phyloP scores from a whole-genome alignment of 2,113 vertebrate genomes.

The Odocoileus virginianus region DNA sequence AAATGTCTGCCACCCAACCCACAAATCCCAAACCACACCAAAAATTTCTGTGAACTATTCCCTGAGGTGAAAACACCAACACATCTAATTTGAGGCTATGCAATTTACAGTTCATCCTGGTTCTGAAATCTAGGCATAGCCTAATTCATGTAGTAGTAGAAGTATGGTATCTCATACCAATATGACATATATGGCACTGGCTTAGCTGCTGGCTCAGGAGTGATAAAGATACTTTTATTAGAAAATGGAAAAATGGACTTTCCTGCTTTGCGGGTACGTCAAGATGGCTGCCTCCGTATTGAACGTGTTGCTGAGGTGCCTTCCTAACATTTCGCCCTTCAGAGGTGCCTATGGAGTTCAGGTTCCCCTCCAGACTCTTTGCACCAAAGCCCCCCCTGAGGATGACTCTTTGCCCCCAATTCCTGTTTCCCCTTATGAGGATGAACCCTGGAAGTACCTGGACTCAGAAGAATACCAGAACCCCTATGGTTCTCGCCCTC shows the following conservation, averaged over 20 bases:
- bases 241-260: neutral
- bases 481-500: constrained; percentile 81
- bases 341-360: too few relatives aligned
- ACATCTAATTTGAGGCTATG: neutral
- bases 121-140: neutral
- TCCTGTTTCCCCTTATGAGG: constrained; percentile 78
- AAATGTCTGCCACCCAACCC: neutral
- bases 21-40: neutral
- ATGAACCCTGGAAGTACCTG: constrained; percentile 89
- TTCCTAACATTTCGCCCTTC: too few relatives aligned
- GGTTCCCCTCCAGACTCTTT: constrained; percentile 46
- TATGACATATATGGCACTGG: neutral
- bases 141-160: neutral
- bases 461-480: constrained; percentile 89
- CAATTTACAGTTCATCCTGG: neutral
- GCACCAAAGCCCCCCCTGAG: constrained; percentile 18
- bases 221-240: neutral
- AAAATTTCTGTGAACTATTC: neutral
- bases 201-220: neutral
- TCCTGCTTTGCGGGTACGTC: too few relatives aligned
- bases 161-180: neutral
- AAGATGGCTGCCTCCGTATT: too few relatives aligned
- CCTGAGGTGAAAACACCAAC: neutral
- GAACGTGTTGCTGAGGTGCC: too few relatives aligned
- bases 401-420: constrained; percentile 4